phyloP scores from a whole-genome alignment of 2,113 vertebrate genomes.

The Lasiurus borealis region DNA sequence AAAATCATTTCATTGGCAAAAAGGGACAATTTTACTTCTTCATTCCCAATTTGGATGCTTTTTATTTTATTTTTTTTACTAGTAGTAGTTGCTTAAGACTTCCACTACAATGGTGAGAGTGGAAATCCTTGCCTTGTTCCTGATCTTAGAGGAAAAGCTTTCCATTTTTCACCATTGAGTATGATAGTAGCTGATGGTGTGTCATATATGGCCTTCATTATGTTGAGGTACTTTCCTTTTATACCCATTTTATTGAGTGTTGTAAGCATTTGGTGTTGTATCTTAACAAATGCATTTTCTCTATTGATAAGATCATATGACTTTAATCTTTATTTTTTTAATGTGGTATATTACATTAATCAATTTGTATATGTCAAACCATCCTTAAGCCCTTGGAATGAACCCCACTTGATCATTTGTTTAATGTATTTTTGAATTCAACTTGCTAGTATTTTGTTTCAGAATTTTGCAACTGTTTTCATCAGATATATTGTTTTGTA shows the following conservation, averaged over 20 bases:
- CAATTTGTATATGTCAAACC: background rate
- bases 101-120: background rate
- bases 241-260: background rate
- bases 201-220: background rate
- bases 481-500: background rate
- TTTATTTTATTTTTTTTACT: background rate
- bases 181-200: background rate
- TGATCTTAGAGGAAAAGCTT: background rate
- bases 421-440: background rate
- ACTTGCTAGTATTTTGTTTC: background rate
- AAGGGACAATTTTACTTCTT: background rate
- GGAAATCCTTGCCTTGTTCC: background rate
- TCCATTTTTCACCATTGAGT: background rate
- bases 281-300: background rate
- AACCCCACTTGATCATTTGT: background rate
- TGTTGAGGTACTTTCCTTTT: background rate
- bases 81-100: background rate
- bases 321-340: background rate
- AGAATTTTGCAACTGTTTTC: background rate
- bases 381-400: background rate
- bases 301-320: background rate
- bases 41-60: background rate
- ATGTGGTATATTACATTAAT: background rate
- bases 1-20: background rate
- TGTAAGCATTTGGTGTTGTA: background rate